These are phyloP conservation scores for Platycnemis pennipes DNA, from an alignment of 2,888 invertebrate genomes.

Conservation along the genomic window DNA sequence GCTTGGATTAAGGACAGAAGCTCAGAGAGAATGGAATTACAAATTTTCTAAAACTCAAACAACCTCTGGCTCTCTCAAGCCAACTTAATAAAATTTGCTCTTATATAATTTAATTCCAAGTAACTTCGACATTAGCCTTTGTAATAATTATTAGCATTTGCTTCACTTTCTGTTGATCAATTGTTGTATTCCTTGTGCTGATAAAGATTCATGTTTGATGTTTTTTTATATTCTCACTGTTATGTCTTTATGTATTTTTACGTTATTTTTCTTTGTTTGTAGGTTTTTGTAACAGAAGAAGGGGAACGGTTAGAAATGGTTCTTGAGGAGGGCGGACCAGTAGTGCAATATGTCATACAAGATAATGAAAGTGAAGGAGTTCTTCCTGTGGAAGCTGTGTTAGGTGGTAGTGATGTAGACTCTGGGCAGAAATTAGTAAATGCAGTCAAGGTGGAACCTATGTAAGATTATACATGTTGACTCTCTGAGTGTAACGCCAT, in stretches of 20 bases:
- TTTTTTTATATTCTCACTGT: too few relatives aligned
- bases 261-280: background rate
- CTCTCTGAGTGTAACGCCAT: background rate
- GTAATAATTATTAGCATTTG: too few relatives aligned
- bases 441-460: conserved; percentile 53
- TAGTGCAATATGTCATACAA: conserved; percentile 68
- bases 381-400: conserved; percentile 63
- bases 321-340: conserved; percentile 59
- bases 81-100: too few relatives aligned
- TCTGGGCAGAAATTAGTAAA: conserved; percentile 30
- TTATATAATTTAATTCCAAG: too few relatives aligned
- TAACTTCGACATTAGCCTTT: too few relatives aligned
- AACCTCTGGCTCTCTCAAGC: too few relatives aligned
- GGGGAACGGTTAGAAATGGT: conserved; percentile 64
- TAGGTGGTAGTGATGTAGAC: conserved; percentile 49
- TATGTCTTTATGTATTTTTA: background rate
- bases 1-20: too few relatives aligned
- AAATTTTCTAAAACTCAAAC: too few relatives aligned
- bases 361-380: conserved; percentile 61
- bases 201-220: too few relatives aligned
- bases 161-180: too few relatives aligned
- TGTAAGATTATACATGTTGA: background rate
- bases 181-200: too few relatives aligned
- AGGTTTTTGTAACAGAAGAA: conserved; percentile 67
- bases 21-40: too few relatives aligned